Evolutionary conservation across 1,140 invertebrate species (phyloP).

Genomic region (Drosophila kikkawai): DNA sequence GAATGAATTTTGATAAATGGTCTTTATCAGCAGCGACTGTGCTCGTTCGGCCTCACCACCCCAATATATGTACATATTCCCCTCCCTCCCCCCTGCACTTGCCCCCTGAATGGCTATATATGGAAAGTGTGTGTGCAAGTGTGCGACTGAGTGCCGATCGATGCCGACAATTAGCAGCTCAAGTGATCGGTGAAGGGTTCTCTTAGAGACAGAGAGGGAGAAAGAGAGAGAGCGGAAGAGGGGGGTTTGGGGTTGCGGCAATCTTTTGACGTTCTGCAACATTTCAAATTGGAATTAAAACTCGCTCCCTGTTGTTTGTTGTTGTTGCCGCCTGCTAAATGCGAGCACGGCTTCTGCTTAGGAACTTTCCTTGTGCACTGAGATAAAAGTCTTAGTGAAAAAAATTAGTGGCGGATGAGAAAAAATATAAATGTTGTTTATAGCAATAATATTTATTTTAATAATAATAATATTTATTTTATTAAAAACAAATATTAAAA

Average conservation of each 20-base stretch:
- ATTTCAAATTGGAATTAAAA: slow-evolving; percentile 81
- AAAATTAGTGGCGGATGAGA: too few relatives aligned
- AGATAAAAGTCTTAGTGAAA: background rate
- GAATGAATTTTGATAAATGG: slow-evolving; percentile 83
- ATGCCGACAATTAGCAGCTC: slow-evolving; percentile 78
- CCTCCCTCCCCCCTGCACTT: slow-evolving; percentile 11
- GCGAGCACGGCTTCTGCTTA: slow-evolving; percentile 33
- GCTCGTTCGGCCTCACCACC: slow-evolving; percentile 13
- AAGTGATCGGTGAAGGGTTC: slow-evolving; percentile 63
- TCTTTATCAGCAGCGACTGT: slow-evolving; percentile 71
- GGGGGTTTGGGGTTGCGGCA: slow-evolving; percentile 37
- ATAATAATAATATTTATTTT: background rate
- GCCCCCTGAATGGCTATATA: slow-evolving; percentile 41
- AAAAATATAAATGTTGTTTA: background rate
- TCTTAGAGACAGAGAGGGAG: slow-evolving; percentile 3
- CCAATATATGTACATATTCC: background rate
- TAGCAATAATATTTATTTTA: too few relatives aligned
- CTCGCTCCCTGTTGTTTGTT: slow-evolving; percentile 58
- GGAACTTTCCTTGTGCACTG: slow-evolving; percentile 17
- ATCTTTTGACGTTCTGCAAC: slow-evolving; percentile 76
- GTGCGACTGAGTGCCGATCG: slow-evolving; percentile 47
- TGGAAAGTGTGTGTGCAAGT: slow-evolving; percentile 52
- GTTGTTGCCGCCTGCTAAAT: slow-evolving; percentile 32
- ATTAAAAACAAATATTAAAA: too few relatives aligned
- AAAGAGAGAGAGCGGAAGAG: background rate